Base-by-base conservation (phyloP, 2,797 vertebrate species). In the Enteromius treurensis region DNA sequence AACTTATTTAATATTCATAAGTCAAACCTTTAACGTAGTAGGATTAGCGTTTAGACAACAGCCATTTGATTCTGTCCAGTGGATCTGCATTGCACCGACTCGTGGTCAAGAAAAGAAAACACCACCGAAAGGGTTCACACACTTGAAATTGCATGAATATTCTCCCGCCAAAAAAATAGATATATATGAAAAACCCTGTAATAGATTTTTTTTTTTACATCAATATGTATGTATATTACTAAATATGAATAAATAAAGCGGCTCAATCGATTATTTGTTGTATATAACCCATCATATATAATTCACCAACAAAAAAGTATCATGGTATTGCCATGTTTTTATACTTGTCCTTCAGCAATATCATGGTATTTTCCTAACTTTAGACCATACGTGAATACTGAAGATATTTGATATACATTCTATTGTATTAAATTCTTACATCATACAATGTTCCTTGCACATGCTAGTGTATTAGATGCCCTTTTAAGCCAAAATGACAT, bases 11-110 rank as follows among this genome's bases (percentile, higher is more conserved):
- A 75, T 75, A 82, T 76, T 32, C n/a, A 75, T 67, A 15, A 75
- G 15, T 0, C 0, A 26, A 7, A 0, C n/a, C 9, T 29, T 75
- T 32, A 15, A 32, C n/a, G 26, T 26, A 67, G 45, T 82, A 53
- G 10, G 60, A 21, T 40, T 42, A 1, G 2, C 15, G 21, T 29
- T 5, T 9, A 29, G 45, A 4, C 6, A 23, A 47, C 26, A 42
- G 29, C n/a, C 4, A 10, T 58, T 69, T 45, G 53, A 29, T 0
- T n/a, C 53, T 23, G 53, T 21, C 2, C 53, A 32, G 19, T 49
- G 32, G 34, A 26, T 74, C 64, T 81, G 53, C 58, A 76, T 11
- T 55, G 75, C 80, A 32, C 83, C 77, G 7, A 58, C 86, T 55
- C 17, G 81, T 83, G 84, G 78, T 17, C 73, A 65, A 47, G 32